phyloP scores from a whole-genome alignment of 2,797 vertebrate genomes.

The Linurgus olivaceus region DNA sequence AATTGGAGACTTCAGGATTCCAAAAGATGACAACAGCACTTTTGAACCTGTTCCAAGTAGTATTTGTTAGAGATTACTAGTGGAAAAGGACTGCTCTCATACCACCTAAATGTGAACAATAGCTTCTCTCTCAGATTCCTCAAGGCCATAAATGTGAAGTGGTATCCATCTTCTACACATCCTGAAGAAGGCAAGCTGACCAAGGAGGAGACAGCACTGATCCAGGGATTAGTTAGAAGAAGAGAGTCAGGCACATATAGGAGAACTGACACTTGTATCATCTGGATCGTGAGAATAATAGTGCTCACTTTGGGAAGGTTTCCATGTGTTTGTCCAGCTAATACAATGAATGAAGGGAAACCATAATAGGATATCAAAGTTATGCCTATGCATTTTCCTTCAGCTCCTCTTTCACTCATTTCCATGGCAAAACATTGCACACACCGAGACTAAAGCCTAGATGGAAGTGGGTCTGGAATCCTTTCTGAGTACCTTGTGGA shows the following conservation, averaged over 20 bases:
- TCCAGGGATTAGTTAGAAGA: background rate
- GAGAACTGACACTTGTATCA: background rate
- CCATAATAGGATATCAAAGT: background rate
- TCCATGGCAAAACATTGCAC: background rate
- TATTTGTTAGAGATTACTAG: background rate
- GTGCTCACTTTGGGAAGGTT: background rate
- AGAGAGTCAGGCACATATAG: background rate
- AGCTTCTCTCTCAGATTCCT: background rate
- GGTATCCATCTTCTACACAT: background rate
- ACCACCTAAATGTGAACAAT: background rate
- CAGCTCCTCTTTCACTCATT: background rate
- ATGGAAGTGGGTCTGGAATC: background rate
- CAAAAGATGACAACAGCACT: slow-evolving; percentile 12
- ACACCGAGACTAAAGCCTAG: background rate
- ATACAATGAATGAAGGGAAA: background rate
- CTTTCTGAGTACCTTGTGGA: background rate
- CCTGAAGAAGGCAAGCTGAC: background rate
- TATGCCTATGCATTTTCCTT: background rate
- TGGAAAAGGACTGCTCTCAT: background rate
- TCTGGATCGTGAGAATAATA: background rate
- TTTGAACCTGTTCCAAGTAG: background rate
- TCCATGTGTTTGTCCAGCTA: background rate
- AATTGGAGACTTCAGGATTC: background rate
- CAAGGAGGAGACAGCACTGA: background rate
- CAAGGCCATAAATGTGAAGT: background rate